Evolutionary conservation across 2,888 invertebrate genomes (phyloP).

Genomic region (Brenthis hecate): DNA sequence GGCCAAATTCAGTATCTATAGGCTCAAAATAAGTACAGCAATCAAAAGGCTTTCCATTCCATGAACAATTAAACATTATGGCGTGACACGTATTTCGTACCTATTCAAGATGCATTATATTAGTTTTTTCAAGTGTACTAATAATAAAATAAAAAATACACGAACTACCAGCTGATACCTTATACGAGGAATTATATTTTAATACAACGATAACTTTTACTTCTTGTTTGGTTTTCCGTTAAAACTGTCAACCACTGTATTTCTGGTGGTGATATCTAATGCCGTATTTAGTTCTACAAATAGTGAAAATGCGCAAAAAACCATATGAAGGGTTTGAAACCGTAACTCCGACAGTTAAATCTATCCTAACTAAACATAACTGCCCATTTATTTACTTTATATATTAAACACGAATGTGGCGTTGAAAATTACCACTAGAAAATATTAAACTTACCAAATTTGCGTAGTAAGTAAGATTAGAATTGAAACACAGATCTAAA

Average conservation of each 20-base stretch:
- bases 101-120: constrained; percentile 48
- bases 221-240: too few species aligned
- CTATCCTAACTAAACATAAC: too few species aligned
- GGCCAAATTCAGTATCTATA: constrained; percentile 86
- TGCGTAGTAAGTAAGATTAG: constrained; percentile 83
- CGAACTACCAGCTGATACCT: background rate
- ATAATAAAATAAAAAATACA: background rate
- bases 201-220: too few species aligned
- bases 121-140: background rate
- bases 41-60: constrained; percentile 83
- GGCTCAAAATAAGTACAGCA: constrained; percentile 85
- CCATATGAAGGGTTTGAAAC: too few species aligned
- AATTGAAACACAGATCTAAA: constrained; percentile 80
- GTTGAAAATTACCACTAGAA: background rate
- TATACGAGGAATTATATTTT: too few species aligned
- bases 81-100: constrained; percentile 82
- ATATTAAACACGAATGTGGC: background rate
- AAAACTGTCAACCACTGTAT: too few species aligned
- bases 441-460: constrained; percentile 69
- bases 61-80: constrained; percentile 81
- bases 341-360: too few species aligned
- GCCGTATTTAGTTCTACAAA: too few species aligned
- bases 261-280: too few species aligned
- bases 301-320: too few species aligned
- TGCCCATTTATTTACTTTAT: background rate